A percentile compares a stretch with the other conserved stretches of the same genome.
Evolutionary conservation across 1,140 invertebrate genomes (phyloP).

Genomic region (Drosophila kurseongensis): DNA sequence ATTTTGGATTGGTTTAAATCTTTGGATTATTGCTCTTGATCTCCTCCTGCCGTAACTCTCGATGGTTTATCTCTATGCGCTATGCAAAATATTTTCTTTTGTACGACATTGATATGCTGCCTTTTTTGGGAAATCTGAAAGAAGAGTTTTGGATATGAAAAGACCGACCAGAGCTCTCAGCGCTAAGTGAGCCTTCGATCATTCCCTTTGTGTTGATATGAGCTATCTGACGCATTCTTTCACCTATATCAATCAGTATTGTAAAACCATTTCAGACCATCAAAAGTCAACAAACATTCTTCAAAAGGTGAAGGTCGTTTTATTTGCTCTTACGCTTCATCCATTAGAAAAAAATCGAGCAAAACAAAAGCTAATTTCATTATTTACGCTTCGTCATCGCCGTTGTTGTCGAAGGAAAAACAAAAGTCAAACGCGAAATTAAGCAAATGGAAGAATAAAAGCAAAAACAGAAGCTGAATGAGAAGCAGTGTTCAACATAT

Average conservation of each 20-base stretch:
- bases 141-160: conserved; percentile 28
- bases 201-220: conserved; percentile 73
- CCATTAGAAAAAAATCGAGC: conserved; percentile 14
- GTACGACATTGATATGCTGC: conserved; percentile 71
- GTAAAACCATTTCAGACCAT: background rate
- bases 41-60: conserved; percentile 2
- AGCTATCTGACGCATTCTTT: conserved; percentile 25
- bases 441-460: conserved; percentile 21
- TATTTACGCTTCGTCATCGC: conserved; percentile 60
- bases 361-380: conserved; percentile 70
- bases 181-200: conserved; percentile 13
- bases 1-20: conserved; percentile 16
- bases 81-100: conserved; percentile 64
- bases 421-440: conserved; percentile 19
- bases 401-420: conserved; percentile 23
- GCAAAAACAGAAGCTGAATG: conserved; percentile 9
- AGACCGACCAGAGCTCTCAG: background rate
- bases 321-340: background rate
- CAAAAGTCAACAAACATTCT: conserved; percentile 6
- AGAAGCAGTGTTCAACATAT: conserved; percentile 11
- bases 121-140: conserved; percentile 55
- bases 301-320: conserved; percentile 25
- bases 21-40: conserved; percentile 21
- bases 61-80: conserved; percentile 13
- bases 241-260: conserved; percentile 1